Percentiles rank a stretch among this genome's conserved stretches.
phyloP scores from a whole-genome alignment of 2,888 invertebrate genomes.

The Dusona sp. region DNA sequence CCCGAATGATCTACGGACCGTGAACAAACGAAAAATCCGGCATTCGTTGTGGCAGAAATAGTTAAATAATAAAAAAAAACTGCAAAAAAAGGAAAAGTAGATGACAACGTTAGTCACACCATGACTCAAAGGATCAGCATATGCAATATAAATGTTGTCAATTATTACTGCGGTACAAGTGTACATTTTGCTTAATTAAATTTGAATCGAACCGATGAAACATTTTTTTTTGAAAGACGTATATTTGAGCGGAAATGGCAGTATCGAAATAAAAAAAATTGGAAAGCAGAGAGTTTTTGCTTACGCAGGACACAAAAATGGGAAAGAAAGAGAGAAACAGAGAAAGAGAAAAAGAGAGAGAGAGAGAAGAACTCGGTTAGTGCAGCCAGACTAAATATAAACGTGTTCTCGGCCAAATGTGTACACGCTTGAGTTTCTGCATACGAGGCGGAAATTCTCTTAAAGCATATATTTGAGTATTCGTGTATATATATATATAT shows the following conservation, averaged over 20 bases:
- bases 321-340: background rate
- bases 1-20: too few relatives aligned
- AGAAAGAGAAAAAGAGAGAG: constrained; percentile 27
- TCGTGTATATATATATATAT: background rate
- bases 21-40: too few relatives aligned
- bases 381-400: constrained; percentile 55
- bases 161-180: background rate
- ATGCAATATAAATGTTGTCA: background rate
- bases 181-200: background rate
- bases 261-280: constrained; percentile 12
- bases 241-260: constrained; percentile 17
- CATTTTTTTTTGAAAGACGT: background rate
- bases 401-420: constrained; percentile 34
- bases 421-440: constrained; percentile 45
- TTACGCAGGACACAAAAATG: background rate
- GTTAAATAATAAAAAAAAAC: too few relatives aligned
- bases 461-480: constrained; percentile 23
- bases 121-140: too few relatives aligned
- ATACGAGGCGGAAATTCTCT: constrained; percentile 43
- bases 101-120: too few relatives aligned
- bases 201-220: background rate
- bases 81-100: too few relatives aligned
- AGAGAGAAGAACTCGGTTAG: constrained; percentile 55
- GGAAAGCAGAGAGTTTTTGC: background rate
- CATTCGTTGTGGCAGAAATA: too few relatives aligned